Evolutionary conservation across 2,888 invertebrate species (phyloP).

Genomic region (Machimus atricapillus): DNA sequence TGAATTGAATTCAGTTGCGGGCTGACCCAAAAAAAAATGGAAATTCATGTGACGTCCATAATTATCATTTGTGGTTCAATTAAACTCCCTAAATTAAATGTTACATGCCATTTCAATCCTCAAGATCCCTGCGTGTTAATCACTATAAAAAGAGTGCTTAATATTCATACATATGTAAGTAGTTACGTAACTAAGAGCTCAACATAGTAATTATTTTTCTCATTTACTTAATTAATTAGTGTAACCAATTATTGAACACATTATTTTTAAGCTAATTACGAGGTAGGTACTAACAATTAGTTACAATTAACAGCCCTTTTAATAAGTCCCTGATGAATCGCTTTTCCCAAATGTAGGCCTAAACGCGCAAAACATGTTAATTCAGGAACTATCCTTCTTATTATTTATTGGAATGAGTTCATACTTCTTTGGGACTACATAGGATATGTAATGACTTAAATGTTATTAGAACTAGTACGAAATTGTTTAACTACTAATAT

Average conservation of each 20-base stretch:
- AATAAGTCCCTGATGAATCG: background rate
- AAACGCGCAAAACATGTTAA: background rate
- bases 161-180: too few species aligned
- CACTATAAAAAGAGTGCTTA: too few species aligned
- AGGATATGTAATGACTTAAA: background rate
- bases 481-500: too few species aligned
- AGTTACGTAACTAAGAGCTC: background rate
- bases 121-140: background rate
- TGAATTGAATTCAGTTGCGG: too few species aligned
- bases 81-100: background rate
- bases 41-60: too few species aligned
- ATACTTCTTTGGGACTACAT: background rate
- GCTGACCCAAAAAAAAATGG: too few species aligned
- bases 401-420: background rate
- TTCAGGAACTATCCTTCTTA: background rate
- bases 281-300: background rate
- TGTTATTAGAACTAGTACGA: background rate
- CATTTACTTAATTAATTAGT: background rate
- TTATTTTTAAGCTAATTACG: background rate
- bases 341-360: background rate
- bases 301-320: background rate
- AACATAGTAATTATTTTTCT: background rate
- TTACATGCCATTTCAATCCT: background rate
- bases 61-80: background rate
- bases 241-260: background rate